Conservation (phyloP, 2,888 invertebrate genomes). For the Panopea generosa region DNA sequence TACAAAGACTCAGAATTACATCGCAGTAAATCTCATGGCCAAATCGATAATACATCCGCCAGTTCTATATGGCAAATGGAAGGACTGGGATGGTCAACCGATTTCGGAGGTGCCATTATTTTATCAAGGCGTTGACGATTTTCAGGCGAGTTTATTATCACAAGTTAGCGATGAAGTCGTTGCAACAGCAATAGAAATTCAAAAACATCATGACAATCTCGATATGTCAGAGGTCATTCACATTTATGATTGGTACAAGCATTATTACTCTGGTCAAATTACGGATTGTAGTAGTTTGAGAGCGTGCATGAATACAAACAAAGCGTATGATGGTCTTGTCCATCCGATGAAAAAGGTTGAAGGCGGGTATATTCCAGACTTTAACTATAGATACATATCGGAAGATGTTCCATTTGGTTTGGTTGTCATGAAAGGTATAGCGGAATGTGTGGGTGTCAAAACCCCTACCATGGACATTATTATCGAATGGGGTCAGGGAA, state of each 20-base stretch:
- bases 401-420: conserved; percentile 76
- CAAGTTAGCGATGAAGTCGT: conserved; percentile 72
- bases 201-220: conserved; percentile 41
- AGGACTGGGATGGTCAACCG: conserved; percentile 70
- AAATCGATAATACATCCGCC: conserved; percentile 75
- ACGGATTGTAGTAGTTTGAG: conserved; percentile 58
- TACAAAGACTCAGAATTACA: conserved; percentile 63
- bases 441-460: conserved; percentile 65
- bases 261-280: conserved; percentile 66
- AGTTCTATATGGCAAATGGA: conserved; percentile 74
- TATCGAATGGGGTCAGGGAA: conserved; percentile 71
- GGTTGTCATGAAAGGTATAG: conserved; percentile 72
- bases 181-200: conserved; percentile 67
- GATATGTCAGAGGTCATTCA: conserved; percentile 69
- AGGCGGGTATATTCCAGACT: conserved; percentile 70
- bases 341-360: conserved; percentile 69
- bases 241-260: conserved; percentile 69
- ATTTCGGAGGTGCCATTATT: conserved; percentile 70
- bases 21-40: conserved; percentile 71
- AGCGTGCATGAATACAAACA: conserved; percentile 67
- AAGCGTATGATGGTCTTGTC: conserved; percentile 69
- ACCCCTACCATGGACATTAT: conserved; percentile 72
- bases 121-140: conserved; percentile 74
- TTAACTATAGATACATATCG: conserved; percentile 68
- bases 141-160: conserved; percentile 22